These are phyloP conservation scores for Pseudochirops corinnae DNA, from an alignment of 2,797 vertebrate species.

Conservation along the genomic window DNA sequence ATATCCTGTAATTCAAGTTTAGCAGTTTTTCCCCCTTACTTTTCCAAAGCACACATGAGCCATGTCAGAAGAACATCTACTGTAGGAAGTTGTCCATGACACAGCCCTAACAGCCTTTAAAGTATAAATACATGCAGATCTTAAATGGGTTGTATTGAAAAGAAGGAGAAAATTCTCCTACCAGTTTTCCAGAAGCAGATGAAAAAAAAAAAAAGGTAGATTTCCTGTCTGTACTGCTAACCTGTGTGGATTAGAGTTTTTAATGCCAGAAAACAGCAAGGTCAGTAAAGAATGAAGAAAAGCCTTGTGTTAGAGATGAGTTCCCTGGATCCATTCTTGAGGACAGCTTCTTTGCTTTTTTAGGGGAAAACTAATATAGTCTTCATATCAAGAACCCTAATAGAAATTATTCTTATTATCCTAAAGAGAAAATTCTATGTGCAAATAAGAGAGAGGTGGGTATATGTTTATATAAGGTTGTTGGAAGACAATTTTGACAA, in stretches of 20 bases:
- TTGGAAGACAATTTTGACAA: background rate
- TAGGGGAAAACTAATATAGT: background rate
- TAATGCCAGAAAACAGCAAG: background rate
- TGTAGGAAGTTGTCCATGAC: background rate
- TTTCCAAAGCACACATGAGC: background rate
- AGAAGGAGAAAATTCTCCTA: background rate
- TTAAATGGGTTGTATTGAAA: background rate
- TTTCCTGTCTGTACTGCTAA: background rate
- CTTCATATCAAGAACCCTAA: background rate
- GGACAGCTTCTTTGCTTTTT: background rate
- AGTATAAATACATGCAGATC: background rate
- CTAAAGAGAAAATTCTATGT: background rate
- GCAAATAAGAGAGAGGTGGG: background rate
- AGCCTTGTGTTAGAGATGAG: background rate
- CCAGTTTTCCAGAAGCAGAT: background rate
- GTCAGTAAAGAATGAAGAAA: background rate
- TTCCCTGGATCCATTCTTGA: background rate
- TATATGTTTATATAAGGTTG: background rate
- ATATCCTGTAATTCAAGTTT: background rate
- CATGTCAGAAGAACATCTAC: background rate
- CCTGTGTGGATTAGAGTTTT: background rate
- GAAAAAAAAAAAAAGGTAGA: background rate
- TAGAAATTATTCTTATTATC: background rate
- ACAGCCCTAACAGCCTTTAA: background rate
- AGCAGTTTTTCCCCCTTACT: background rate